Evolutionary conservation across 1,140 invertebrate species (phyloP), one percentile per base, ranked within the genome.

Genomic region (Periplaneta americana): DNA sequence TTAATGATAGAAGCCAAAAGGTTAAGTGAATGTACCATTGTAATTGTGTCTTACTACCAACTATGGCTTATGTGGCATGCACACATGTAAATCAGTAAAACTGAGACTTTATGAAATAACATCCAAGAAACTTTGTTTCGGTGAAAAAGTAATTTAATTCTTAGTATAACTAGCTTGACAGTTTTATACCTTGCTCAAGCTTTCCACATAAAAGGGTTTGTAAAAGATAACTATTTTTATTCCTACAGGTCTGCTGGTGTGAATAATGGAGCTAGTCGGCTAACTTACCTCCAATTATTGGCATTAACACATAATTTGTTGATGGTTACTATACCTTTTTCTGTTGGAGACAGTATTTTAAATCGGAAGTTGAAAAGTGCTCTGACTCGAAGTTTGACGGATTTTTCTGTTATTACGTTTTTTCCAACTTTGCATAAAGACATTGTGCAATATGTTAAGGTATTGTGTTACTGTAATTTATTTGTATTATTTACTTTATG

Each of bases 301-400:
- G 74, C 80, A 11, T 36, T 81, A 2, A 79, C 79, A n/a, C 74
- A 75, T 17, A 77, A 34, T 33, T 39, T 81, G 34, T 35, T 76
- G 8, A 31, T 83, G 18, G 17, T n/a, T 9, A 78, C 88, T 31
- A 84, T 88, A 74, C 86, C 85, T 75, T 34, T 84, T 39, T 80
- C 84, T 78, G 82, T 84, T 82, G 78, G 78, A 31, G 80, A 85
- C 81, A 36, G 85, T 34, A 84, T 87, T 48, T 84, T 89, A 57
- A 86, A 86, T 2, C 84, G 84, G 74, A 87, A 84, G 83, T 83
- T 88, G 79, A 88, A 87, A 83, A 84, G 83, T 83, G 83, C 87
- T 3, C 74, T 89, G 11, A 75, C 83, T 15, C 85, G 85, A 84
- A 85, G 84, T 78, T 66, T 88, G 34, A 79, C 87, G 6, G 87